Evolutionary conservation across 2,113 vertebrate species (phyloP), one percentile per base, ranked within the genome.

Genomic region (Perca fluviatilis): DNA sequence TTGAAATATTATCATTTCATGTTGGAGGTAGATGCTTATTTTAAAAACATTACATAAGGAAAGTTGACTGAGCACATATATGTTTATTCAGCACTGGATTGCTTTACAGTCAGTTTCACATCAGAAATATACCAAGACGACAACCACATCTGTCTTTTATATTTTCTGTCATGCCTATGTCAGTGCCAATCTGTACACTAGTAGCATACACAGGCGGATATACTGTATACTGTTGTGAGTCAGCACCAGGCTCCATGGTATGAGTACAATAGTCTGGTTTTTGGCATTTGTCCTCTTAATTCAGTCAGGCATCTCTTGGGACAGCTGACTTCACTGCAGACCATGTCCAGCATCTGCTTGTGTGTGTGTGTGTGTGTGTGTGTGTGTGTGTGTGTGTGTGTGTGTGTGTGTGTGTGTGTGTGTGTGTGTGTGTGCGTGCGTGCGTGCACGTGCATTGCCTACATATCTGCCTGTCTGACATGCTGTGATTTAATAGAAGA

Each of bases 221-320:
- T 50, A 77, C 56, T 79, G 79, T 79, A 72, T 51, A 71, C 56
- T 80, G 75, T 27, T 84, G 53, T 88, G 85, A 89, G 79, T 90
- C 86, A 90, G 76, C 79, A 79, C 23, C 83, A 77, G 76, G 70
- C 70, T 83, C 73, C 57, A 86, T 64, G 72, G 61, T 40, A 40
- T 40, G 66, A 87, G 30, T 63, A 86, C 85, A 86, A 14, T 16
- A 64, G 64, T 84, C 85, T 83, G 72, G 33, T 89, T 83, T 87
- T 88, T 92, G 82, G 68, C 86, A 86, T 83, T 80, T 85, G 71
- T 82, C 65, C 77, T 53, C 62, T 88, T 89, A 82, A 91, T 91
- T 92, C 77, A 90, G 83, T 90, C 86, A 86, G 77, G 71, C 73
- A 89, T 91, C 89, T 90, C 86, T 68, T 51, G 84, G 77, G 88